Conservation (phyloP, 92 coral and sea anemone species). For the Palythoa grandiflora region DNA sequence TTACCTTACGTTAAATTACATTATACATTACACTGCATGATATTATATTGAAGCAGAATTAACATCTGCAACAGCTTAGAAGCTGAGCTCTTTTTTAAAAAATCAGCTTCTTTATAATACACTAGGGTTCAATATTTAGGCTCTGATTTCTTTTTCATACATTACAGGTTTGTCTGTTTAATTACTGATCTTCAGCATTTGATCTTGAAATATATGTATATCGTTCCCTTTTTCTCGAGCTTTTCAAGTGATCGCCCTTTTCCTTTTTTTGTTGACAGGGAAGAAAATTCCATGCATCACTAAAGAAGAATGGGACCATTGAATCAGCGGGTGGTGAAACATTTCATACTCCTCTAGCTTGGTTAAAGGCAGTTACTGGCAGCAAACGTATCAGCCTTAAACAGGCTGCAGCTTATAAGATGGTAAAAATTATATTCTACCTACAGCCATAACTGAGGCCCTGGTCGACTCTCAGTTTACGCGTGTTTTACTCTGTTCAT, state of each 20-base stretch:
- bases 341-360: slow-evolving; percentile 87
- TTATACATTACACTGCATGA: no score
- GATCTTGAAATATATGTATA: no score
- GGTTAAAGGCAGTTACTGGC: slow-evolving; percentile 94
- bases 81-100: no score
- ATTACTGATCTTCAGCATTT: no score
- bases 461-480: neutral
- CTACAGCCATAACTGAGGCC: neutral
- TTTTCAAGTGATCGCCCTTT: neutral
- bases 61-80: no score
- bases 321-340: slow-evolving; percentile 94
- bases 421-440: slow-evolving; percentile 58
- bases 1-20: no score
- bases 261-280: slow-evolving; percentile 60
- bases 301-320: slow-evolving; percentile 81
- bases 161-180: no score
- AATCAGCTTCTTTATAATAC: no score
- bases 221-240: neutral
- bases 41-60: no score
- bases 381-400: slow-evolving; percentile 76
- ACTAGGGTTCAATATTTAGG: no score
- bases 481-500: neutral
- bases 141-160: no score
- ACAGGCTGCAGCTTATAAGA: slow-evolving; percentile 82
- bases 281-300: slow-evolving; percentile 84